Evolutionary conservation across 1,140 invertebrate species (phyloP), one percentile per base, ranked within the genome.

Genomic region (Sinella curviseta): DNA sequence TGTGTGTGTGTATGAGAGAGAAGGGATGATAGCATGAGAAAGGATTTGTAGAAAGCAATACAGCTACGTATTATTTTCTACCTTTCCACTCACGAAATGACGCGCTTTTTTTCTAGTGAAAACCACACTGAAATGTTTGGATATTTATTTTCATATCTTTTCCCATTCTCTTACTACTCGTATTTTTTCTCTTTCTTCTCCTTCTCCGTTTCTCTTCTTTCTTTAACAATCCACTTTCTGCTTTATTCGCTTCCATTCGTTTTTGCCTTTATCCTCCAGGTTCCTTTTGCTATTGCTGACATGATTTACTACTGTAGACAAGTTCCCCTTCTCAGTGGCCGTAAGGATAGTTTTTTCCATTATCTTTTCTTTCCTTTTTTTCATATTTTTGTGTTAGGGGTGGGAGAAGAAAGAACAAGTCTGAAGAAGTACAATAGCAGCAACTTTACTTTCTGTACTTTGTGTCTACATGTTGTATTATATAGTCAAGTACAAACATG

Each of bases 301-400:
- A 78, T 78, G 77, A 78, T 78, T 78, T 78, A 78, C 57, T 78
- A 67, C 77, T 54, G 33, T 17, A 48, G 34, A 74, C 33, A 39
- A 74, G 77, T 55, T 74, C n/a, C n/a, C n/a, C n/a, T n/a, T n/a
- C 39, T 73, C 34, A 1, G 39, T 1, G 36, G 34, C 30, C 35
- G 17, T 34, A 77, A 54, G 65, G 76, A 77, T 67, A 77, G 77
- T 77, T 77, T 77, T n/a, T 77, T 77, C 77, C 77, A 77, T 77
- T 77, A 77, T 77, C 77, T 77, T 67, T 70, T 54, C 34, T 55
- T n/a, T n/a, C n/a, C n/a, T n/a, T n/a, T 77, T 57, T 77, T 77
- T 60, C 76, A 16, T 30, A 77, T 55, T 55, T 36, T 77, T 77
- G 54, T 34, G 55, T 77, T n/a, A n/a, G n/a, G n/a, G n/a, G n/a